Base-by-base conservation (phyloP, 2,888 invertebrate genomes). In the Gryllus longicercus region DNA sequence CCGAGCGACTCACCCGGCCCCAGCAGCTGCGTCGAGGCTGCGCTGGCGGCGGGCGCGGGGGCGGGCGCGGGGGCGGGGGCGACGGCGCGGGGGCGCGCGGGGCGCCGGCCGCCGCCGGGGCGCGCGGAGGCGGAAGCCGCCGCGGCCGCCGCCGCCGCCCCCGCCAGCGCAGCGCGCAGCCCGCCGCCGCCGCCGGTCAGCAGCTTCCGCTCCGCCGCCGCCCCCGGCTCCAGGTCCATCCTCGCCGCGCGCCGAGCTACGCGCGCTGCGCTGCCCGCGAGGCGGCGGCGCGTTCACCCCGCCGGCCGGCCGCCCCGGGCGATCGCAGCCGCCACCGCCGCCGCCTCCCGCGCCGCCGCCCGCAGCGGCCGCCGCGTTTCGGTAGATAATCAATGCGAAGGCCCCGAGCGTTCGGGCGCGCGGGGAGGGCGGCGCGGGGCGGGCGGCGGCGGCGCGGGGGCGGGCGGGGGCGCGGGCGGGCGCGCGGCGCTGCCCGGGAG, bases 41-140 rank as follows among this genome's bases (percentile, higher is more conserved):
- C 78, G 50, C 50, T 11, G 77, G 10, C 49, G 21, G 51, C 78
- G 38, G 77, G 50, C 14, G 51, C 8, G n/a, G 76, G 16, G 79
- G 78, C 49, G 80, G 81, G 3, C 76, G 77, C 49, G 77, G 78
- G 25, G 79, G 23, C 76, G 38, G 76, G 16, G 63, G 63, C 63
- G 63, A 16, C 63, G 63, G 63, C n/a, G 49, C 21, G 49, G 50
- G 77, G 77, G 16, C 77, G 21, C 76, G 51, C 18, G 74, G 49
- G 79, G 11, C 50, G 79, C 18, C 79, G 79, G 25, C 18, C 76
- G 79, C 79, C 23, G 51, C 51, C 16, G 51, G 11, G 1, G 51
- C 11, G 12, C 16, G 51, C 12, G 12, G 16, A 4, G 3, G 25
- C 25, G n/a, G 12, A 74, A 25, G 49, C 25, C 38, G 21, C 78